Conservation (phyloP, 2,113 vertebrate species). For the Anser cygnoides region DNA sequence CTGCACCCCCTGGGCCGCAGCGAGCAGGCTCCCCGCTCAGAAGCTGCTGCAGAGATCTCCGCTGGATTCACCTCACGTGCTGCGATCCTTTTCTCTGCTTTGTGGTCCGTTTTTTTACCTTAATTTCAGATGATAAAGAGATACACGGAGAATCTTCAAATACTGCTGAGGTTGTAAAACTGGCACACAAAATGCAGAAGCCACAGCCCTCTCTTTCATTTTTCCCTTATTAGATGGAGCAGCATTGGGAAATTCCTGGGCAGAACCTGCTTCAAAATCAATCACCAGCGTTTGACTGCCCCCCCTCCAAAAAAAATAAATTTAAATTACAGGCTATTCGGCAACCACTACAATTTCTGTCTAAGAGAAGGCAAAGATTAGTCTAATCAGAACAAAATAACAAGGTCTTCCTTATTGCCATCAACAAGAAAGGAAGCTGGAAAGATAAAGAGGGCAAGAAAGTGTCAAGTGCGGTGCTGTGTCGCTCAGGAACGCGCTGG, state of each 20-base stretch:
- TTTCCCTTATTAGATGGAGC: neutral
- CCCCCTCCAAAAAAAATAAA: neutral
- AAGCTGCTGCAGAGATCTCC: neutral
- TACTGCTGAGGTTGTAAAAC: neutral
- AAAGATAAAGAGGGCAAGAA: neutral
- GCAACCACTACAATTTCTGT: neutral
- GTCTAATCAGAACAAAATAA: neutral
- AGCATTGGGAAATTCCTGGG: neutral
- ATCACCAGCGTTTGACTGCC: neutral
- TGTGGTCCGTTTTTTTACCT: neutral
- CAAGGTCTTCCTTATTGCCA: neutral
- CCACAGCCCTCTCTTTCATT: neutral
- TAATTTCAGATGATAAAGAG: neutral
- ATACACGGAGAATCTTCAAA: neutral
- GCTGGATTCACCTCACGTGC: neutral
- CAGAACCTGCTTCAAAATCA: neutral
- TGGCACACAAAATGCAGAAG: neutral
- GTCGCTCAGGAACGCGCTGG: neutral
- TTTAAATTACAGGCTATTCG: neutral
- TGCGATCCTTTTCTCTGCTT: neutral
- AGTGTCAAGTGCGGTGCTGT: neutral
- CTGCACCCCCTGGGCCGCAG: neutral
- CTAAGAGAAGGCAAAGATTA: neutral
- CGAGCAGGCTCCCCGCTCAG: accelerated
- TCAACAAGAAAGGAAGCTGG: neutral